Evolutionary conservation across 2,888 invertebrate species (phyloP).

Genomic region (Caenorhabditis sp.): DNA sequence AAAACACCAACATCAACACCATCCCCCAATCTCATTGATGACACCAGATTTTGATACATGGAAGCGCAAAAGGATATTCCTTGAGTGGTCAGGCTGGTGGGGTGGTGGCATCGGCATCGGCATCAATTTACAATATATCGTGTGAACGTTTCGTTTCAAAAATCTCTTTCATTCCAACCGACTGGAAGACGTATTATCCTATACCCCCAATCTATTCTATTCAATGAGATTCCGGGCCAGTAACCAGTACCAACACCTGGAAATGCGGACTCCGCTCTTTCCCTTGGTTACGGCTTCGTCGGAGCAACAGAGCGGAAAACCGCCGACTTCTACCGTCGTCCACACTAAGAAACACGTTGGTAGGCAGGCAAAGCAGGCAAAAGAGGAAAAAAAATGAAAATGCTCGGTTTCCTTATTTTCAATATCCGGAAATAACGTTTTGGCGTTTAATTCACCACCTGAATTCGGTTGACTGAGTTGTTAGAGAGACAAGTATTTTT

Average conservation of each 20-base stretch:
- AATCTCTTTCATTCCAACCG: slow-evolving; percentile 42
- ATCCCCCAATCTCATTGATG: slow-evolving; percentile 22
- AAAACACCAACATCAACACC: neutral
- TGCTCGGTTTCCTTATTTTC: neutral
- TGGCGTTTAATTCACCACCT: slow-evolving; percentile 10
- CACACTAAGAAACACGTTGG: slow-evolving; percentile 51
- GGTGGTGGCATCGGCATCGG: too few relatives aligned
- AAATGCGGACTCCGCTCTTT: slow-evolving; percentile 28
- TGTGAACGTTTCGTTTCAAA: slow-evolving; percentile 67
- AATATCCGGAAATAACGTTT: slow-evolving; percentile 54
- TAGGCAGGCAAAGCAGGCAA: slow-evolving; percentile 7
- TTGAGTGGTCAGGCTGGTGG: slow-evolving; percentile 28
- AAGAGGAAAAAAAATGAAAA: too few relatives aligned
- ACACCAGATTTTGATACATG: slow-evolving; percentile 27
- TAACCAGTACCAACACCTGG: slow-evolving; percentile 47
- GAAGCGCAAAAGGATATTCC: slow-evolving; percentile 41
- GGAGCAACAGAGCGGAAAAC: slow-evolving; percentile 50
- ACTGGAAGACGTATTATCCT: too few relatives aligned
- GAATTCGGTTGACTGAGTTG: slow-evolving; percentile 18
- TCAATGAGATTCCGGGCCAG: slow-evolving; percentile 36
- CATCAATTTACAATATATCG: slow-evolving; percentile 68
- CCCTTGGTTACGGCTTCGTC: slow-evolving; percentile 17
- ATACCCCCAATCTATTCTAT: neutral
- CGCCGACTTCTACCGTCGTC: slow-evolving; percentile 46
- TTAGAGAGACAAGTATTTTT: neutral